phyloP scores from a whole-genome alignment of 2,113 vertebrate genomes.

The Romanogobio albipinnatus region DNA sequence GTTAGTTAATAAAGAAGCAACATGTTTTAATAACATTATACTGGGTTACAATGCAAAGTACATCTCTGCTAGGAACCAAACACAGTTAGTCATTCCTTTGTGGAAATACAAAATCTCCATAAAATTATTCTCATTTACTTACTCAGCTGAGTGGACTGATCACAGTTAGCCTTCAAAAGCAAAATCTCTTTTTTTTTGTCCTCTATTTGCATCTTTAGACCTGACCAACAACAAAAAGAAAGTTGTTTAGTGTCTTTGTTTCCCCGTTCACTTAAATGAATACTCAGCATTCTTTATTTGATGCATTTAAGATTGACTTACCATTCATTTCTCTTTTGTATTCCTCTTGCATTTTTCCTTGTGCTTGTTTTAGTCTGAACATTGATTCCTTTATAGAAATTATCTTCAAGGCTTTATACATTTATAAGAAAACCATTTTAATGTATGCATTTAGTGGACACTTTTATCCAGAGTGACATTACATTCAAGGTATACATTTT shows the following conservation, averaged over 20 bases:
- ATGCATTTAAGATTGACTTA: conserved; percentile 1
- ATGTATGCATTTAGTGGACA: too few species aligned
- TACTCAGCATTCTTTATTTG: background rate
- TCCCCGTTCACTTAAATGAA: background rate
- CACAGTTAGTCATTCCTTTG: background rate
- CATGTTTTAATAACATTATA: background rate
- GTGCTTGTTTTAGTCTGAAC: conserved; percentile 11
- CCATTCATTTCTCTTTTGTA: background rate
- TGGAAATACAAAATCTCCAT: background rate
- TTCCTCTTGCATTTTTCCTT: background rate
- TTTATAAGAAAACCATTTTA: background rate
- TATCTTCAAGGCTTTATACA: conserved; percentile 11
- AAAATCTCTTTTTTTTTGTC: background rate
- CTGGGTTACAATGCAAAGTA: background rate
- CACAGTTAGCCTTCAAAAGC: conserved; percentile 8
- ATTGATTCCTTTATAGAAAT: conserved; percentile 35
- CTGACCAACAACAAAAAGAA: conserved; percentile 23
- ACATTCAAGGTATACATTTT: background rate
- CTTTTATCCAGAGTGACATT: background rate
- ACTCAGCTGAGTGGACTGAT: background rate
- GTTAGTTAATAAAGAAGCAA: background rate
- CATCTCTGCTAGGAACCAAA: background rate
- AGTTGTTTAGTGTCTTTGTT: background rate
- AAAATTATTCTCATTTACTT: background rate
- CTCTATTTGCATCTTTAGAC: conserved; percentile 3